A percentile compares a stretch with the other conserved stretches of the same genome.
Evolutionary conservation across 2,797 vertebrate species (phyloP).

Genomic region (Semotilus atromaculatus): DNA sequence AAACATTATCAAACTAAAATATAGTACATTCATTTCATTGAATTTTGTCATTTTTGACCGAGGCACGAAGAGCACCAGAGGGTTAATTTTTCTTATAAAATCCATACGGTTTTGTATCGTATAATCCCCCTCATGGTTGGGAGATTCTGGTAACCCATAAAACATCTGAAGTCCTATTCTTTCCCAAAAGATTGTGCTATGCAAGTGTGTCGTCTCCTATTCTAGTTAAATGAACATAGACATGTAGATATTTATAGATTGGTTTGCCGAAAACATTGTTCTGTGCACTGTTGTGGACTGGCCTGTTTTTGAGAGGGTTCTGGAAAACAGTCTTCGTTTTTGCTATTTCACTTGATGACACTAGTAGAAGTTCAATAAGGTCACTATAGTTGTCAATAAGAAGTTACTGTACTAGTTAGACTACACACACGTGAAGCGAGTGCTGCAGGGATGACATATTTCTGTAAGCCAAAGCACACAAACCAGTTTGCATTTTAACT

Average conservation of each 20-base stretch:
- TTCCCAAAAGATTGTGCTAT: background rate
- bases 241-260: background rate
- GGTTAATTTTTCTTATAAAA: too few species aligned
- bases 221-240: background rate
- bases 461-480: background rate
- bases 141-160: background rate
- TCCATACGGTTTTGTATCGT: too few species aligned
- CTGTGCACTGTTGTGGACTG: background rate
- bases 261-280: background rate
- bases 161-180: too few species aligned
- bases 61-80: too few species aligned
- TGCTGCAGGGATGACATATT: background rate
- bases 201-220: too few species aligned
- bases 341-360: background rate
- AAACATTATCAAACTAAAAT: too few species aligned
- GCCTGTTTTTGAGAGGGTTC: background rate
- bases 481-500: background rate
- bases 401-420: constrained; percentile 4
- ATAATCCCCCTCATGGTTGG: too few species aligned
- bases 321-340: background rate
- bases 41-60: too few species aligned
- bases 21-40: too few species aligned
- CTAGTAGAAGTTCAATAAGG: too few species aligned
- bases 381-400: background rate
- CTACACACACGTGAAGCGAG: background rate